These are phyloP conservation scores for Pseudomyrmex pallidus DNA, from an alignment of 1,140 invertebrate species.

Conservation along the genomic window DNA sequence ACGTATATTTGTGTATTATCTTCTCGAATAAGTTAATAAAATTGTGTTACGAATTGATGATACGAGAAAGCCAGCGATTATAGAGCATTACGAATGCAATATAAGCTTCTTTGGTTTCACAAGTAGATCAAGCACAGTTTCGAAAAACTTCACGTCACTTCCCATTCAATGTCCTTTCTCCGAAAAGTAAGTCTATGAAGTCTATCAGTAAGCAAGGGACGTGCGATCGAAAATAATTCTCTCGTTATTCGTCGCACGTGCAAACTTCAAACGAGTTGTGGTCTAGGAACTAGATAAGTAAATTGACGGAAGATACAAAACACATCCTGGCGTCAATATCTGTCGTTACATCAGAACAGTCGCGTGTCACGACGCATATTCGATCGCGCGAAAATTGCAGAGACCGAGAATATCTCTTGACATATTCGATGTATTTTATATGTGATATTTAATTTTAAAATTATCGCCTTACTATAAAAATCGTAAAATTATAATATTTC, in stretches of 20 bases:
- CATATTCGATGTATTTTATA: background rate
- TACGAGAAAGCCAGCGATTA: background rate
- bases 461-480: background rate
- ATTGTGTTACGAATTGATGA: background rate
- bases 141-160: conserved; percentile 43
- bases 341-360: conserved; percentile 6
- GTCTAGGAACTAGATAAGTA: conserved; percentile 43
- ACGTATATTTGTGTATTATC: background rate
- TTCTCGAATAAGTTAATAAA: background rate
- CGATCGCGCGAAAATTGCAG: too few relatives aligned
- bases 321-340: background rate
- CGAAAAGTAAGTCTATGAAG: conserved; percentile 30
- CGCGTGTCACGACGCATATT: conserved; percentile 31
- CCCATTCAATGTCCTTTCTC: conserved; percentile 35
- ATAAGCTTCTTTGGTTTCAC: conserved; percentile 26
- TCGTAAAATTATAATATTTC: background rate
- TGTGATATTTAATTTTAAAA: background rate
- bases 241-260: conserved; percentile 45
- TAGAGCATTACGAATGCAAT: background rate
- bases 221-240: conserved; percentile 45
- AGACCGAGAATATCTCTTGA: background rate
- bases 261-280: conserved; percentile 15
- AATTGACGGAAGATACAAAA: conserved; percentile 33
- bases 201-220: conserved; percentile 40
- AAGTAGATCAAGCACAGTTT: conserved; percentile 18